phyloP scores from a whole-genome alignment of 2,113 vertebrate species.

The Gallinago paraguaiae region DNA sequence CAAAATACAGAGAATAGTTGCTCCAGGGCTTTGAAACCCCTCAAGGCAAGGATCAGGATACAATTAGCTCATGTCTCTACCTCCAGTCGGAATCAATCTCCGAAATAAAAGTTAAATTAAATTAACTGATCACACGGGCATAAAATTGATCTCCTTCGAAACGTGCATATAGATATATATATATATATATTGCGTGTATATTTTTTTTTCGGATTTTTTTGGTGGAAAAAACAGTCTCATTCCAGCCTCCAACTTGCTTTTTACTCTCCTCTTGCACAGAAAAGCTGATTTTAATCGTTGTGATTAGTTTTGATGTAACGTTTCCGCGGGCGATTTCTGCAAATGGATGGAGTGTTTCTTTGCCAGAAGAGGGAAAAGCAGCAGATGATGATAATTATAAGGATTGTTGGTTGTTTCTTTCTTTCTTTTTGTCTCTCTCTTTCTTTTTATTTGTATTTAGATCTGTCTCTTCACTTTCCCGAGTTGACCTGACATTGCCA shows the following conservation, averaged over 20 bases:
- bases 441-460: slow-evolving; percentile 70
- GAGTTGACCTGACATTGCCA: slow-evolving; percentile 75
- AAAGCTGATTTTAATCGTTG: slow-evolving; percentile 99
- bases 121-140: slow-evolving; percentile 84
- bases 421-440: slow-evolving; percentile 61
- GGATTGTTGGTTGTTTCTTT: slow-evolving; percentile 92
- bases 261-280: slow-evolving; percentile 91
- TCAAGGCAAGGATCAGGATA: slow-evolving; percentile 99
- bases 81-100: slow-evolving; percentile 94
- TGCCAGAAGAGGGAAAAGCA: slow-evolving; percentile 94
- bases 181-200: slow-evolving; percentile 42
- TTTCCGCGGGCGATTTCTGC: slow-evolving; percentile 94
- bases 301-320: slow-evolving; percentile 99
- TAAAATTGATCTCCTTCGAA: slow-evolving; percentile 80
- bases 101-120: slow-evolving; percentile 90
- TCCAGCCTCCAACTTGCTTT: slow-evolving; percentile 92
- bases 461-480: slow-evolving; percentile 73
- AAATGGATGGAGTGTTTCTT: slow-evolving; percentile 99
- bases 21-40: slow-evolving; percentile 98
- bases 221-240: slow-evolving; percentile 81
- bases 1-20: slow-evolving; percentile 98
- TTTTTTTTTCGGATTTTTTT: slow-evolving; percentile 69
- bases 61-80: slow-evolving; percentile 99
- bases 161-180: slow-evolving; percentile 69
- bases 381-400: slow-evolving; percentile 99